phyloP scores from a whole-genome alignment of 2,797 vertebrate genomes.

The Scarus forsteni region DNA sequence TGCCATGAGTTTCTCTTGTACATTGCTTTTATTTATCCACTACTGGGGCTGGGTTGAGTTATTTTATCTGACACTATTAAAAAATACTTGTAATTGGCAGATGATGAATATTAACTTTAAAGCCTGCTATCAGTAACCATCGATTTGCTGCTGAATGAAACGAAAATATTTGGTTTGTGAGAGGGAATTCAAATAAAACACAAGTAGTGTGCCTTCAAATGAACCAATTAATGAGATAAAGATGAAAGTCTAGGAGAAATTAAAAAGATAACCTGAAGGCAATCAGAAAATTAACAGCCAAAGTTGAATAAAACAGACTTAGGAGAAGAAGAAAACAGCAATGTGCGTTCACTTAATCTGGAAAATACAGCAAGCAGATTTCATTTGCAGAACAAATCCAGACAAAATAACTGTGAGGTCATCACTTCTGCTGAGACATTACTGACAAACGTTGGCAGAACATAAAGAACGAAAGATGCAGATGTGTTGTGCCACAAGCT shows the following conservation, averaged over 20 bases:
- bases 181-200: not conserved
- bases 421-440: slow-evolving; percentile 1
- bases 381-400: slow-evolving; percentile 19
- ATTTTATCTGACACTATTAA: too few relatives aligned
- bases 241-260: slow-evolving; percentile 20
- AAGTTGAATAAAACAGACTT: slow-evolving; percentile 23
- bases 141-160: not conserved
- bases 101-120: too few relatives aligned
- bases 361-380: slow-evolving; percentile 9
- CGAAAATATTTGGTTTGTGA: not conserved
- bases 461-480: slow-evolving; percentile 13
- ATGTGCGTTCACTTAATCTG: slow-evolving; percentile 10
- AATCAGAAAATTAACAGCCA: not conserved
- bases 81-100: too few relatives aligned
- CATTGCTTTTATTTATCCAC: too few relatives aligned
- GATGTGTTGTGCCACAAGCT: slow-evolving; percentile 11
- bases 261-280: slow-evolving; percentile 36
- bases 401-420: not conserved
- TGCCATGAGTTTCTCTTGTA: too few relatives aligned
- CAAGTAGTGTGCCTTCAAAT: not conserved
- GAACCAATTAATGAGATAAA: slow-evolving; percentile 12
- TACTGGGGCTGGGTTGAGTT: too few relatives aligned
- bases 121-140: not conserved
- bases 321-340: slow-evolving; percentile 5
- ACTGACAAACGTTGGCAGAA: slow-evolving; percentile 16